These are phyloP conservation scores for Alexandromys oeconomus DNA, from an alignment of 2,797 vertebrate species.

Conservation along the genomic window DNA sequence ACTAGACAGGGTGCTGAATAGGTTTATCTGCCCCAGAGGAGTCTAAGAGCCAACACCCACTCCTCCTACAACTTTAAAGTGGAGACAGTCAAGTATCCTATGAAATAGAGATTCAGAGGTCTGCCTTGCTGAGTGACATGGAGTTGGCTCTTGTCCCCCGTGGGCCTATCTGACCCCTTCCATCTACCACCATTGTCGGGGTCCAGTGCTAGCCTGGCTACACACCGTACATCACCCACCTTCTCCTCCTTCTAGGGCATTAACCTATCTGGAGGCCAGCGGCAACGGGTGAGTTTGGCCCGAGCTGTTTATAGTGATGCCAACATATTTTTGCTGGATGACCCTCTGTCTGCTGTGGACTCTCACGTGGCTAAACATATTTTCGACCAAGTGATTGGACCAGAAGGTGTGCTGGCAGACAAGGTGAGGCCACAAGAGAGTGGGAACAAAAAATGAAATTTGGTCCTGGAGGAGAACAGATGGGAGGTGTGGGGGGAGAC, in stretches of 20 bases:
- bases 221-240: background rate
- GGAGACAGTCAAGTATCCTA: background rate
- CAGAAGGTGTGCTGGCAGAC: conserved; percentile 93
- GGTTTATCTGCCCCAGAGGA: background rate
- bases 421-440: conserved; percentile 89
- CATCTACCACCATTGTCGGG: background rate
- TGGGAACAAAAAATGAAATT: background rate
- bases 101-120: background rate
- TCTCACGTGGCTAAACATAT: conserved; percentile 98
- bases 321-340: conserved; percentile 95
- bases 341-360: conserved; percentile 97
- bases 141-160: background rate
- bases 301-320: conserved; percentile 95
- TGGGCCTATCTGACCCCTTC: background rate
- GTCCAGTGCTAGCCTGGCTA: no score
- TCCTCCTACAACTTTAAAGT: background rate
- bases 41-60: background rate
- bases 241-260: conserved; percentile 92
- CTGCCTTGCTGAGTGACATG: background rate
- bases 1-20: background rate
- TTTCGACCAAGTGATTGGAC: conserved; percentile 97
- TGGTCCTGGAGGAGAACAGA: background rate
- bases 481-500: background rate
- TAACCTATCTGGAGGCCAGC: conserved; percentile 97
- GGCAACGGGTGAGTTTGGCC: conserved; percentile 96